Base-by-base conservation (phyloP, 2,113 vertebrate genomes). In the Kryptolebias marmoratus region DNA sequence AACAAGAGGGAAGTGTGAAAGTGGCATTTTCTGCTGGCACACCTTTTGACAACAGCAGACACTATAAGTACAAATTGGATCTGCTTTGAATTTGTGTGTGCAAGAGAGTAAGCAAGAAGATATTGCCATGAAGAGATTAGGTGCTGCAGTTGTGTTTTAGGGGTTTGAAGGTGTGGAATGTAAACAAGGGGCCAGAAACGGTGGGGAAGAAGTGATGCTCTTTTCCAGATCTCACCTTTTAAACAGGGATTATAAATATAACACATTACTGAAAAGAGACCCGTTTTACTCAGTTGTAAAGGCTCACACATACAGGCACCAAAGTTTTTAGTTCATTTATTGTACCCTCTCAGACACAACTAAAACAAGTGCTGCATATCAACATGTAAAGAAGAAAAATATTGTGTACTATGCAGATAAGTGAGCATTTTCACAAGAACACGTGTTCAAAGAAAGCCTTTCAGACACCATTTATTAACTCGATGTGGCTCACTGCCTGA, bases 71-170 rank as follows among this genome's bases (percentile, higher is more conserved):
- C 39, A 42, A 5, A 42, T 9, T 36, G 32, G 22, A 36, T 36
- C 32, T 42, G 39, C 39, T 9, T 42, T 10, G 9, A 4, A 42
- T 5, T 42, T 42, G 39, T 42, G 39, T 42, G 39, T 36, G 32
- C 32, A 36, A 42, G 39, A 42, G 39, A 42, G 8, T 42, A 42
- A 1, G 39, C 62, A 60, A 88, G 75, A 70, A 89, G 73, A 81
- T 91, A 89, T 93, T 88, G 80, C 75, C 75, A 84, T 82, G 81
- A 89, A 84, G 80, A 90, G 92, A 89, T 89, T 82, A 90, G 68
- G 66, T 45, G 12, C 58, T 67, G 42, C 30, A 70, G 71, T 71
- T 89, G 63, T 77, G 71, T 66, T 83, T 84, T 54, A 49, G 74
- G 60, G 83, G 42, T 74, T 71, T 74, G 54, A 44, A 55, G 60